Conservation (phyloP, 2,113 vertebrate species). For the Apaloderma vittatum region DNA sequence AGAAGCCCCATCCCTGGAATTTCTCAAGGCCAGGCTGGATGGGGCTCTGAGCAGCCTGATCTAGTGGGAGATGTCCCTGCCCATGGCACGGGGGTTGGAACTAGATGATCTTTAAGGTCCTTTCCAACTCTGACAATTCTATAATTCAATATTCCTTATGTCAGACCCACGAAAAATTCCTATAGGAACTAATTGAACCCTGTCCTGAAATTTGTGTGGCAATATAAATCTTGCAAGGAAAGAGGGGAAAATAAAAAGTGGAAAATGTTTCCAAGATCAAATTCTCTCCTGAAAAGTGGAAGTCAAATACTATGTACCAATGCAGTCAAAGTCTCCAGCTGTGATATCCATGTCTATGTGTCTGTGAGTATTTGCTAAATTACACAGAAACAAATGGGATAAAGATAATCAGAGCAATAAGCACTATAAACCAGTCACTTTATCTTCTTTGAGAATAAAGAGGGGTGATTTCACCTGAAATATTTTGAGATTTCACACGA, state of each 20-base stretch:
- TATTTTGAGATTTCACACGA: constrained; percentile 24
- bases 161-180: neutral
- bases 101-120: no score
- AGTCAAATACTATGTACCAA: accelerated
- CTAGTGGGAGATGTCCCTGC: no score
- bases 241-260: neutral
- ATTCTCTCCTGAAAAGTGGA: neutral
- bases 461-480: neutral
- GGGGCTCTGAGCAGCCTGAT: no score
- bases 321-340: neutral
- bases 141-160: neutral
- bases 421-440: neutral
- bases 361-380: neutral
- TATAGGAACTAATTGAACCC: neutral
- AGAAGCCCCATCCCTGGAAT: no score
- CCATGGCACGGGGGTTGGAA: no score
- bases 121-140: no score
- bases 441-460: neutral
- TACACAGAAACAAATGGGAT: neutral
- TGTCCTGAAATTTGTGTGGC: neutral
- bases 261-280: neutral
- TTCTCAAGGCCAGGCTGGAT: no score
- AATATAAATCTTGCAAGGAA: neutral
- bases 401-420: neutral
- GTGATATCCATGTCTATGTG: neutral